Conservation (phyloP, 2,888 invertebrate genomes). For the Elegia similella region DNA sequence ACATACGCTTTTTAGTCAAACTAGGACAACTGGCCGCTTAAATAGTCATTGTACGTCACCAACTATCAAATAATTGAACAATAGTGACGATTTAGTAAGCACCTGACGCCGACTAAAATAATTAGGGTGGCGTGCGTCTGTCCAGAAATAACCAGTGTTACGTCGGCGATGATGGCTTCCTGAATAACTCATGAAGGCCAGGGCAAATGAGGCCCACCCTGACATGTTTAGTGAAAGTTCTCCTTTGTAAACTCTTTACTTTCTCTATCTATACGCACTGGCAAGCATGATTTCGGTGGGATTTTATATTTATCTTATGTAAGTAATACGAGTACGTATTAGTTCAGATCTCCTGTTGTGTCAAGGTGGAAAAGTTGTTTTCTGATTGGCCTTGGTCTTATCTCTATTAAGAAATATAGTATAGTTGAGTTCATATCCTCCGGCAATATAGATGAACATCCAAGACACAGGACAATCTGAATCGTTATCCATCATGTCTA, state of each 20-base stretch:
- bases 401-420: too few relatives aligned
- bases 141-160: slow-evolving; percentile 3
- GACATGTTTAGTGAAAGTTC: background rate
- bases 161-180: slow-evolving; percentile 4
- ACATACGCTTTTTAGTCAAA: too few relatives aligned
- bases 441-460: too few relatives aligned
- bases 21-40: too few relatives aligned
- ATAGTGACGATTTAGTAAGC: background rate
- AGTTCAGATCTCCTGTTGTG: too few relatives aligned
- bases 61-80: background rate
- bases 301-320: too few relatives aligned
- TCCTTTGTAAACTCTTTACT: background rate
- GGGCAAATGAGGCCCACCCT: background rate
- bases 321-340: too few relatives aligned
- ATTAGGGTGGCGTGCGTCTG: slow-evolving; percentile 2
- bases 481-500: too few relatives aligned
- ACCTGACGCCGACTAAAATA: background rate
- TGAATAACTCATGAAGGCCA: slow-evolving; percentile 13
- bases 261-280: background rate
- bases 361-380: too few relatives aligned
- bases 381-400: too few relatives aligned
- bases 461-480: too few relatives aligned
- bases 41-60: background rate
- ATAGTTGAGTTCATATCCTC: too few relatives aligned
- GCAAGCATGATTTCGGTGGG: background rate